Conservation (phyloP, 2,113 vertebrate genomes). For the Antigone vipio region DNA sequence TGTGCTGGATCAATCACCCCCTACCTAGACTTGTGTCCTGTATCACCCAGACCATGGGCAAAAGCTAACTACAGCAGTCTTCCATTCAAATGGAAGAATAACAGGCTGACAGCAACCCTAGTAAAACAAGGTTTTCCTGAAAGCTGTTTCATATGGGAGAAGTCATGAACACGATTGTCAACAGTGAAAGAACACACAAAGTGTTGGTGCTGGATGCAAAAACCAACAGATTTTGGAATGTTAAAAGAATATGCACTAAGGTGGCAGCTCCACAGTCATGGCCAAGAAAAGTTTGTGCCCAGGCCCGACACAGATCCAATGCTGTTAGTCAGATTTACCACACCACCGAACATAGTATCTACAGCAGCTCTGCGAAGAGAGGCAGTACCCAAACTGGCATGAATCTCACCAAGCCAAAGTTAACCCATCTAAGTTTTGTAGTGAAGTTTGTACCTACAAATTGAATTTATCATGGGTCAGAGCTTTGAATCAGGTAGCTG, state of each 20-base stretch:
- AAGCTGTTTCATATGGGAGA: background rate
- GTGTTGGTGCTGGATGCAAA: background rate
- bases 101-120: background rate
- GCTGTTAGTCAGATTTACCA: background rate
- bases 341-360: accelerated
- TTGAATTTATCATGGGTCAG: background rate
- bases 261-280: background rate
- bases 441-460: background rate
- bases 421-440: background rate
- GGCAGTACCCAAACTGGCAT: background rate
- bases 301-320: background rate
- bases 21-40: background rate
- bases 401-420: background rate
- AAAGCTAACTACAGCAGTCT: background rate
- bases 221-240: background rate
- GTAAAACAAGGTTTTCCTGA: background rate
- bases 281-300: background rate
- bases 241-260: background rate
- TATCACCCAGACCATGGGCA: background rate
- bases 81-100: background rate
- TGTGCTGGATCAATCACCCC: background rate
- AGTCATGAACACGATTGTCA: background rate
- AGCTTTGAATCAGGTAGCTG: background rate
- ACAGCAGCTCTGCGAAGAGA: background rate
- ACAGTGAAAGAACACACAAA: background rate